Evolutionary conservation across 2,888 invertebrate species (phyloP).

Genomic region (Campaea margaritaria): DNA sequence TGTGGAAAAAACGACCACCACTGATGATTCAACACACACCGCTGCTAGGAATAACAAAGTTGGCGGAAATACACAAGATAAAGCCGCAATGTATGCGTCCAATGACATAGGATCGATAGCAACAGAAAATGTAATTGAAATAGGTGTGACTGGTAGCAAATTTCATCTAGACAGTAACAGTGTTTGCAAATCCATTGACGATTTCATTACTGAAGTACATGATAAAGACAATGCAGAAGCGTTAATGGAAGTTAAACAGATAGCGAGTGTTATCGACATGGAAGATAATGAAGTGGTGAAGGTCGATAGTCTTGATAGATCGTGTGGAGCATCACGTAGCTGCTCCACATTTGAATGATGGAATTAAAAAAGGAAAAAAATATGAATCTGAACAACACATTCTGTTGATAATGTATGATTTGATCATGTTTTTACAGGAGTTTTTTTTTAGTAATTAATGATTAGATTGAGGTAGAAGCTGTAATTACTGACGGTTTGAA

Average conservation of each 20-base stretch:
- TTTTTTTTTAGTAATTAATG: conserved; percentile 23
- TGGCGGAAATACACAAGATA: neutral
- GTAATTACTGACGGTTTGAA: conserved; percentile 20
- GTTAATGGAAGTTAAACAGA: conserved; percentile 19
- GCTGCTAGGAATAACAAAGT: conserved; percentile 8
- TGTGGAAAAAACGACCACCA: neutral
- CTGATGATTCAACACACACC: conserved; percentile 5
- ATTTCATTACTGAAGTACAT: conserved; percentile 14
- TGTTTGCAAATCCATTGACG: conserved; percentile 30
- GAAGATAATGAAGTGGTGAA: conserved; percentile 28
- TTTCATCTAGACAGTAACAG: conserved; percentile 27
- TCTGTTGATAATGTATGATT: conserved; percentile 35
- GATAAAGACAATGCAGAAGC: neutral
- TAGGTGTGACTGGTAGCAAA: conserved; percentile 30
- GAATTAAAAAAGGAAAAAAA: conserved; percentile 34
- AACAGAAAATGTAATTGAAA: conserved; percentile 15
- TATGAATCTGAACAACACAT: conserved; percentile 25
- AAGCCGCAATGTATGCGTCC: conserved; percentile 21
- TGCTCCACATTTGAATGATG: conserved; percentile 35
- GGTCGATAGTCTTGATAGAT: conserved; percentile 23
- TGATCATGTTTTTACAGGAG: conserved; percentile 29
- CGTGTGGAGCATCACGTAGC: conserved; percentile 38
- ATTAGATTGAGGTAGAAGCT: conserved; percentile 13
- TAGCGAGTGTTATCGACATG: conserved; percentile 14
- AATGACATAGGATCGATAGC: neutral